Evolutionary conservation across 2,888 invertebrate genomes (phyloP).

Genomic region (Orthonychiurus folsomi): DNA sequence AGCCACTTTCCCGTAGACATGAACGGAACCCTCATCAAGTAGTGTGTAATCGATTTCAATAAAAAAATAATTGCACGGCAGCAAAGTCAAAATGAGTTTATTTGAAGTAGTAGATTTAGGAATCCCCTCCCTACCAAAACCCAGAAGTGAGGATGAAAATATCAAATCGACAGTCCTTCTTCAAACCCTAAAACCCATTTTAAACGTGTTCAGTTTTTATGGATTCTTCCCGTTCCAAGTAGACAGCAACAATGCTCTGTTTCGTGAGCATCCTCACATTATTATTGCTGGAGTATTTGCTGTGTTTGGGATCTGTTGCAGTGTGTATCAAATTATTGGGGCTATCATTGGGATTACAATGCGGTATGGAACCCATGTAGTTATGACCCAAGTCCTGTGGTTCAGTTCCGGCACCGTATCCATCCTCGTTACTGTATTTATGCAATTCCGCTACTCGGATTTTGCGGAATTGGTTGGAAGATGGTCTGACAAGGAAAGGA

Average conservation of each 20-base stretch:
- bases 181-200: neutral
- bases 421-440: neutral
- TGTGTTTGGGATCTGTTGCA: neutral
- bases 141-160: neutral
- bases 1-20: too few species aligned
- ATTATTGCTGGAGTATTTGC: neutral
- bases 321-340: neutral
- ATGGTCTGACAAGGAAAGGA: neutral
- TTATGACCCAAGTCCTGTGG: neutral
- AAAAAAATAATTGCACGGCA: too few species aligned
- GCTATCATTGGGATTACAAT: neutral
- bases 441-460: neutral
- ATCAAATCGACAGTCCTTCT: neutral
- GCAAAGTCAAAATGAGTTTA: too few species aligned
- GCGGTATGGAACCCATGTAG: neutral
- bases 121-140: too few species aligned
- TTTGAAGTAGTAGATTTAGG: too few species aligned
- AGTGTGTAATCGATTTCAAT: too few species aligned
- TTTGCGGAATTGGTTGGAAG: neutral
- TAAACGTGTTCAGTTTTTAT: neutral
- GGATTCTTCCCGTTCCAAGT: neutral
- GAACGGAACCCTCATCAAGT: too few species aligned
- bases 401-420: neutral
- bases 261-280: too few species aligned
- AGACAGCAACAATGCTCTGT: neutral